Evolutionary conservation across 1,140 invertebrate genomes (phyloP).

Genomic region (Drosophila pectinifera): DNA sequence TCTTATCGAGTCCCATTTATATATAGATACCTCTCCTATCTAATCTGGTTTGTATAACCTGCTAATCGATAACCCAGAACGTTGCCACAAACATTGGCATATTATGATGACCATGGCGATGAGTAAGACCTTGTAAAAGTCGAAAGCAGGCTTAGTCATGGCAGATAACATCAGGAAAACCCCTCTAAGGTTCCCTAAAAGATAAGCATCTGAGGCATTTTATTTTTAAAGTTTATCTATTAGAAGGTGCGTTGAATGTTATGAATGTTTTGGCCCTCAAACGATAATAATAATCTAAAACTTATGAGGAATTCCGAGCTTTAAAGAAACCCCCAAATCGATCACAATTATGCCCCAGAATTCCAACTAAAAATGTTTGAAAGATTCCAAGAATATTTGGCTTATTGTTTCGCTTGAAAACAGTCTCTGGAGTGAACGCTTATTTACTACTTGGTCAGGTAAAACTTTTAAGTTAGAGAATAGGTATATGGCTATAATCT

Average conservation of each 20-base stretch:
- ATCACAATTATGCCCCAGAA: not conserved
- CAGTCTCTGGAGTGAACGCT: not conserved
- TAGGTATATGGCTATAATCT: not conserved
- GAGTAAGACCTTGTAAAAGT: constrained; percentile 40
- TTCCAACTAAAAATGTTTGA: constrained; percentile 2
- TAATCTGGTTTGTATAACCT: constrained; percentile 38
- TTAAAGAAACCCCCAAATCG: constrained; percentile 1
- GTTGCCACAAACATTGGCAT: constrained; percentile 21
- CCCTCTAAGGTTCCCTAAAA: constrained; percentile 9
- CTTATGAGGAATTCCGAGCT: not conserved
- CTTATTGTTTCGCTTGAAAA: not conserved
- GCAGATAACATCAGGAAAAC: constrained; percentile 24
- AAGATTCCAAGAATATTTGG: constrained; percentile 13
- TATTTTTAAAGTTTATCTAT: not conserved
- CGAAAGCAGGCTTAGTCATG: constrained; percentile 20
- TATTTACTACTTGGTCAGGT: not conserved
- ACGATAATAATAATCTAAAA: constrained; percentile 19
- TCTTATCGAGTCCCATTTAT: constrained; percentile 27
- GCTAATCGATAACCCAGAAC: constrained; percentile 33
- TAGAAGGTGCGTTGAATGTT: not conserved
- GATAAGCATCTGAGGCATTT: constrained; percentile 21
- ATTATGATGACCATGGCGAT: constrained; percentile 38
- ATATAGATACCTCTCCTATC: constrained; percentile 46
- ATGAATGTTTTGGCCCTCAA: not conserved
- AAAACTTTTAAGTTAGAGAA: not conserved